Evolutionary conservation across 1,140 invertebrate genomes (phyloP), one percentile per base, ranked within the genome.

Genomic region (Lanistes nyassanus): DNA sequence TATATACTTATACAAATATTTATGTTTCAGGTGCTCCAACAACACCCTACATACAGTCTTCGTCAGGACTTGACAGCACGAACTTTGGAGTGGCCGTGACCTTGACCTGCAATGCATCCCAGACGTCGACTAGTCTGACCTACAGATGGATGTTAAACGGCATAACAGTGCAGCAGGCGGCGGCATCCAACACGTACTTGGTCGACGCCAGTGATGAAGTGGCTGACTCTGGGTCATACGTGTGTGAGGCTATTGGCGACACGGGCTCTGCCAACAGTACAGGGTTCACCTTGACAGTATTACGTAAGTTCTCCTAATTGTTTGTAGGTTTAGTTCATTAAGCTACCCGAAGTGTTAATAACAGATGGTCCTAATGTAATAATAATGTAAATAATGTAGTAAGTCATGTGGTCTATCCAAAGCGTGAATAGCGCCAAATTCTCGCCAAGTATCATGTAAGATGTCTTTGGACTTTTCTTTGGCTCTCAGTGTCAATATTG

Each of bases 51-150:
- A 29, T 64, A 21, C 29, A 21, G 29, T 60, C 56, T 9, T 64
- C 62, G 16, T 34, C 19, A 1, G 62, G 62, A 21, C 29, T 31
- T 29, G 9, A 16, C 26, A 31, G 29, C 62, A 64, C 62, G 5
- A 31, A 31, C 29, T 64, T 64, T 36, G 62, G 62, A 31, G 62
- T 64, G 62, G n/a, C 62, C 62, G 62, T 64, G 62, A 64, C 62
- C 31, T 64, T 64, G 62, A 64, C 62, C 62, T 64, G 62, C 31
- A 64, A 31, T 36, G 29, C 34, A 6, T 9, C 62, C 19, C 62
- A 31, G 7, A 34, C 1, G 19, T 47, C 42, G 2, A 29, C 62
- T 7, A 36, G 62, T 2, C 19, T 64, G 5, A 29, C 29, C 6
- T 64, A 64, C 62, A 34, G 29, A 4, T 64, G 62, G 62, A 37